A percentile compares a stretch with the other conserved stretches of the same genome.
Conservation (phyloP, 2,888 invertebrate genomes). For the Sinohyriopsis cumingii region DNA sequence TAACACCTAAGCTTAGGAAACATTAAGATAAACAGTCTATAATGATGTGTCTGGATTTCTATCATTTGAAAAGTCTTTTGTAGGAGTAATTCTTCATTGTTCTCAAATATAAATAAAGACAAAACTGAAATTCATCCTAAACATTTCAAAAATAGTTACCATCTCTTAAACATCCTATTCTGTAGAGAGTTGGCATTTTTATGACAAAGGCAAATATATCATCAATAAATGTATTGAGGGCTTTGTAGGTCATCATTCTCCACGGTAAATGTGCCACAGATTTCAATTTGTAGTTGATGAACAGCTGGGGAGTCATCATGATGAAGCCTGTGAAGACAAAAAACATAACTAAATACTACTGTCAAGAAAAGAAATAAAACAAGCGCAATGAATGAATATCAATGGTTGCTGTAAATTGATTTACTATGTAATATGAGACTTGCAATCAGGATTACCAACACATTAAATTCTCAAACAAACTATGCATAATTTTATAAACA, state of each 20-base stretch:
- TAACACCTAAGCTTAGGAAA: too few relatives aligned
- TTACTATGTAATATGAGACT: too few relatives aligned
- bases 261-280: slow-evolving; percentile 99
- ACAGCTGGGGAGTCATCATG: slow-evolving; percentile 99
- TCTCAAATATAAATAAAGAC: not conserved
- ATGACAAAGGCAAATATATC: slow-evolving; percentile 99
- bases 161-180: slow-evolving; percentile 97
- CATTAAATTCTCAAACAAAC: too few relatives aligned
- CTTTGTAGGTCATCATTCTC: slow-evolving; percentile 99
- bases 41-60: too few relatives aligned
- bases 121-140: not conserved
- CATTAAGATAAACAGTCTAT: too few relatives aligned
- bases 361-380: not conserved
- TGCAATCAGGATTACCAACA: too few relatives aligned
- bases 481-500: too few relatives aligned
- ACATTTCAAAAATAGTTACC: slow-evolving; percentile 74
- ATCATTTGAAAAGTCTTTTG: too few relatives aligned
- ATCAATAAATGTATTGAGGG: slow-evolving; percentile 99
- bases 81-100: too few relatives aligned
- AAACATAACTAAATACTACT: not conserved
- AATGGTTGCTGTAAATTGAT: too few relatives aligned
- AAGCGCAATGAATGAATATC: too few relatives aligned
- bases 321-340: slow-evolving; percentile 85
- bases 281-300: slow-evolving; percentile 99
- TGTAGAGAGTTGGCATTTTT: slow-evolving; percentile 99